Evolutionary conservation across 2,888 invertebrate species (phyloP), one percentile per base, ranked within the genome.

Genomic region (Leucozona laternaria): DNA sequence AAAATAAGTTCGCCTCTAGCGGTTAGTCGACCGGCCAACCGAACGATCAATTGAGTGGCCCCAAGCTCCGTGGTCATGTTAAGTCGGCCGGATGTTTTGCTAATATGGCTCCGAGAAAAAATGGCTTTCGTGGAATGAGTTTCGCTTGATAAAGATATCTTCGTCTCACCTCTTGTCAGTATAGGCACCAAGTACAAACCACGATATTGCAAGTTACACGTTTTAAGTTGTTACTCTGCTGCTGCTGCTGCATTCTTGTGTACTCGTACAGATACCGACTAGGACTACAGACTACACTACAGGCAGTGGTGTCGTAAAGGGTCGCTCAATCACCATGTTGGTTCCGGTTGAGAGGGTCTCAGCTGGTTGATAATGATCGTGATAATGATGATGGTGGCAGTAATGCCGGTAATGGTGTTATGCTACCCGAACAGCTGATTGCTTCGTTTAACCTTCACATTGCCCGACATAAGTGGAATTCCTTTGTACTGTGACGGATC

Each of bases 391-490:
- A 70, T 73, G 75, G 75, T 71, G 60, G 45, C 58, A 60, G 37
- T 75, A 55, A 64, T 80, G 62, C 53, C 25, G 66, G 81, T 76
- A 79, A 73, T 79, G 45, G 80, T 80, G 77, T 73, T 85, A 72
- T 71, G 86, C 70, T 75, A 78, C 58, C 78, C 73, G 81, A 86
- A 82, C 86, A 86, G 86, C 86, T 86, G 86, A 86, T 86, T 86
- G 82, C 82, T 79, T 82, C 77, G 82, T 66, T 82, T 82, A 86
- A 86, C 86, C 86, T 86, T 86, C 86, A 43, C 86, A 78, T 82
- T 79, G 82, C 75, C 62, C 77, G 77, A 82, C 82, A 86, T 86
- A 82, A 81, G 70, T 82, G 71, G 70, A 78, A 86, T 86, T 82
- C 78, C 75, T 71, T 71, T 82, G 79, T 81, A 64, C 70, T 82